These are phyloP conservation scores for Epistrophe eligans DNA, from an alignment of 2,888 invertebrate species.

Conservation along the genomic window DNA sequence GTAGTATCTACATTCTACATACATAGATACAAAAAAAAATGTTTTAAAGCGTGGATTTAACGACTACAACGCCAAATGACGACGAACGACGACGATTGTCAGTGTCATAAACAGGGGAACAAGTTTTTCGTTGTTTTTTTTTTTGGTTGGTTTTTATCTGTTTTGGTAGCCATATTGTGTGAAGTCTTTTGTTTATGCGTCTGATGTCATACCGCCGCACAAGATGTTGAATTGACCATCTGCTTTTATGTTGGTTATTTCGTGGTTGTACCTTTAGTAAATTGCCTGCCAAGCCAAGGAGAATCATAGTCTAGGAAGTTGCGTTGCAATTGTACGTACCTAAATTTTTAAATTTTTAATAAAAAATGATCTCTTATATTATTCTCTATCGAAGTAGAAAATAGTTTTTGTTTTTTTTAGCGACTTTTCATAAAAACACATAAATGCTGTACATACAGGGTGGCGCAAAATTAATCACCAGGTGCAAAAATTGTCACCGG, in stretches of 20 bases:
- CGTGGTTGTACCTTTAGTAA: not conserved
- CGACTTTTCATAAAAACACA: too few relatives aligned
- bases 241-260: slow-evolving; percentile 42
- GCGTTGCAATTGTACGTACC: not conserved
- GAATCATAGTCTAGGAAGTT: not conserved
- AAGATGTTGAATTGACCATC: slow-evolving; percentile 59
- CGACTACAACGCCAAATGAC: slow-evolving; percentile 10
- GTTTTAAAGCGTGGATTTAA: slow-evolving; percentile 25
- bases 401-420: too few relatives aligned
- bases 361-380: too few relatives aligned
- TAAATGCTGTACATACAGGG: too few relatives aligned
- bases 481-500: too few relatives aligned
- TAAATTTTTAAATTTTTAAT: too few relatives aligned
- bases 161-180: slow-evolving; percentile 48
- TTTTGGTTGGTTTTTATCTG: slow-evolving; percentile 14
- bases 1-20: not conserved
- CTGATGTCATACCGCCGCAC: slow-evolving; percentile 66
- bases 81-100: not conserved
- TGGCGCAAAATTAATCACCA: too few relatives aligned
- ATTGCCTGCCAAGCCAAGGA: not conserved
- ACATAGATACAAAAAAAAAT: not conserved
- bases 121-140: slow-evolving; percentile 43
- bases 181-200: slow-evolving; percentile 69
- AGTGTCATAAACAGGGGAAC: slow-evolving; percentile 39
- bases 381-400: too few relatives aligned